Evolutionary conservation across 2,113 vertebrate genomes (phyloP), one percentile per base, ranked within the genome.

Genomic region (Pangasianodon gigas): DNA sequence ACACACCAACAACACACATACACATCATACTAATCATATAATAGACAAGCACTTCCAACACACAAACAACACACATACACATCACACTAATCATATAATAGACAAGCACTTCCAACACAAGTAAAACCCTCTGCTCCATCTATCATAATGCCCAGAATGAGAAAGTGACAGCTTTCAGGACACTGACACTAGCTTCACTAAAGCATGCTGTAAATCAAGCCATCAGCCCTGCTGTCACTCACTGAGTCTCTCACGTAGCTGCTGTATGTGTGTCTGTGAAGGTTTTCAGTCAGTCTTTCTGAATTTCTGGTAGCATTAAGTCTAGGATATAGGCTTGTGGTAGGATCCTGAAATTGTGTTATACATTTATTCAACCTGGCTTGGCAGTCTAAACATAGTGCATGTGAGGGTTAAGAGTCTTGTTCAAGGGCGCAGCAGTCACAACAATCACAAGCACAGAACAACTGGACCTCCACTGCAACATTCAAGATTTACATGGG

Each of bases 121-220:
- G 21, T 77, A 58, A 56, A 87, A 46, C 11, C 24, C 71, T 77
- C 9, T 58, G 54, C 69, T 77, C 71, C n/a, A 24, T 24, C 67
- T 54, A 74, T 74, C 32, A 69, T 83, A 26, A 67, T 56, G 21
- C 29, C 13, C 3, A 41, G 32, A 29, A 26, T 71, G 48, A 83
- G 13, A 83, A 37, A 52, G 87, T 44, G 69, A 75, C 86, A 37
- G 71, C 52, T 26, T 24, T 77, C 85, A 44, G 32, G 51, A 75
- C 21, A 81, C 29, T 81, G 58, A 81, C 44, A 65, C 77, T 80
- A 83, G 79, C 51, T 54, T 88, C 46, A 87, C 24, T 46, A 87
- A 89, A 84, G 65, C 65, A 83, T 18, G 79, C 24, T 74, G 71
- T 79, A 79, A 58, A 51, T 81, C 46, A 82, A 51, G 58, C 58